phyloP scores from a whole-genome alignment of 2,888 invertebrate genomes.

The Dermolepida albohirtum region DNA sequence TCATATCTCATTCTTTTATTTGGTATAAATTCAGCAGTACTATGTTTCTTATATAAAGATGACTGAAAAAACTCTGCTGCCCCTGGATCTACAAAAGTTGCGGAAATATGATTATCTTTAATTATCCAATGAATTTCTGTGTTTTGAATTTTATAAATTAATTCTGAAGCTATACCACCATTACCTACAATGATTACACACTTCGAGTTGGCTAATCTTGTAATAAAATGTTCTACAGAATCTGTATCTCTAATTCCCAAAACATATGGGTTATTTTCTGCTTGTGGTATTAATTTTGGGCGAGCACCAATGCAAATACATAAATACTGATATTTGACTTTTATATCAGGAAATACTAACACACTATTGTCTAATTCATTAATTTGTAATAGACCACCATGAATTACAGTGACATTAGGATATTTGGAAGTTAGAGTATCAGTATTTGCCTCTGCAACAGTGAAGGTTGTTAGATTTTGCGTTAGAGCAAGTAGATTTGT shows the following conservation, averaged over 20 bases:
- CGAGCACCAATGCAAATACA: slow-evolving; percentile 93
- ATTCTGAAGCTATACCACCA: slow-evolving; percentile 98
- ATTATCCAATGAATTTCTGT: slow-evolving; percentile 94
- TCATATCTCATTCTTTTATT: slow-evolving; percentile 75
- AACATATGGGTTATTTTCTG: slow-evolving; percentile 73
- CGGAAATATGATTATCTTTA: slow-evolving; percentile 91
- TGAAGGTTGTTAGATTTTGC: slow-evolving; percentile 86
- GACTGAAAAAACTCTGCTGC: slow-evolving; percentile 92
- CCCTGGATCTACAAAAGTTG: slow-evolving; percentile 95
- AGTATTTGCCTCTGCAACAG: slow-evolving; percentile 81
- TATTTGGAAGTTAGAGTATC: slow-evolving; percentile 70
- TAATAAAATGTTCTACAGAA: slow-evolving; percentile 84
- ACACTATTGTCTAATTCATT: slow-evolving; percentile 69
- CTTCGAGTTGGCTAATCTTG: slow-evolving; percentile 75
- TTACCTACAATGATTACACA: slow-evolving; percentile 92
- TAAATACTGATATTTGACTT: slow-evolving; percentile 80
- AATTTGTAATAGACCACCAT: slow-evolving; percentile 73
- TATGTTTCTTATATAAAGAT: slow-evolving; percentile 58
- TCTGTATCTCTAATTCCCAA: slow-evolving; percentile 95
- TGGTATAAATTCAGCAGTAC: slow-evolving; percentile 47
- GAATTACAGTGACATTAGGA: slow-evolving; percentile 76
- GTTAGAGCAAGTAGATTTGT: slow-evolving; percentile 87
- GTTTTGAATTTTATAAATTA: slow-evolving; percentile 87
- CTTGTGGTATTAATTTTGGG: slow-evolving; percentile 80
- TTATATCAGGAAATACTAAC: slow-evolving; percentile 68